Percentiles rank a stretch among this genome's conserved stretches.
phyloP scores from a whole-genome alignment of 2,888 invertebrate genomes.

The Operophtera brumata region DNA sequence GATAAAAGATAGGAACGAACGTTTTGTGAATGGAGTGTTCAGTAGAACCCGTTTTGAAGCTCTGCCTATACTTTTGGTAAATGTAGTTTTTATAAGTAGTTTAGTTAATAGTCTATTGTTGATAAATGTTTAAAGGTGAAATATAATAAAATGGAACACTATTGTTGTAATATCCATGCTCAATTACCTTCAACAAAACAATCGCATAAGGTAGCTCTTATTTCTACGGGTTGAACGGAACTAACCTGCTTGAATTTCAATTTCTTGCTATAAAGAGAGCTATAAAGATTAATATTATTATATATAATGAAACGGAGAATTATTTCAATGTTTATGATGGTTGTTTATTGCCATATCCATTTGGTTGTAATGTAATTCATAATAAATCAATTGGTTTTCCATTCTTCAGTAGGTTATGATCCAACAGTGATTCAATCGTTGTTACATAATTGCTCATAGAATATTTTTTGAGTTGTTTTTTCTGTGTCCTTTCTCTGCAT shows the following conservation, averaged over 20 bases:
- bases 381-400: not conserved
- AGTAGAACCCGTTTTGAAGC: slow-evolving; percentile 14
- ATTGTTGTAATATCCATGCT: slow-evolving; percentile 31
- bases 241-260: slow-evolving; percentile 36
- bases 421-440: too few relatives aligned
- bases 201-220: slow-evolving; percentile 22
- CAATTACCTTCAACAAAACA: slow-evolving; percentile 31
- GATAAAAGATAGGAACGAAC: slow-evolving; percentile 62
- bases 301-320: not conserved
- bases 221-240: slow-evolving; percentile 17
- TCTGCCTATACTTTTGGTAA: not conserved
- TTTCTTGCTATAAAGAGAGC: slow-evolving; percentile 33
- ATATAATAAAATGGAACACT: slow-evolving; percentile 24
- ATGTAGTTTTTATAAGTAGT: not conserved
- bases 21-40: slow-evolving; percentile 36
- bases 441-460: too few relatives aligned
- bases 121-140: slow-evolving; percentile 23
- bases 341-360: slow-evolving; percentile 21
- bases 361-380: not conserved
- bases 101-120: slow-evolving; percentile 19
- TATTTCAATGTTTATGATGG: not conserved
- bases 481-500: too few relatives aligned
- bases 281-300: not conserved
- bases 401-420: not conserved
- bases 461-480: too few relatives aligned